These are phyloP conservation scores for Drosophila nigrodunni DNA, from an alignment of 1,140 invertebrate genomes.

Conservation along the genomic window DNA sequence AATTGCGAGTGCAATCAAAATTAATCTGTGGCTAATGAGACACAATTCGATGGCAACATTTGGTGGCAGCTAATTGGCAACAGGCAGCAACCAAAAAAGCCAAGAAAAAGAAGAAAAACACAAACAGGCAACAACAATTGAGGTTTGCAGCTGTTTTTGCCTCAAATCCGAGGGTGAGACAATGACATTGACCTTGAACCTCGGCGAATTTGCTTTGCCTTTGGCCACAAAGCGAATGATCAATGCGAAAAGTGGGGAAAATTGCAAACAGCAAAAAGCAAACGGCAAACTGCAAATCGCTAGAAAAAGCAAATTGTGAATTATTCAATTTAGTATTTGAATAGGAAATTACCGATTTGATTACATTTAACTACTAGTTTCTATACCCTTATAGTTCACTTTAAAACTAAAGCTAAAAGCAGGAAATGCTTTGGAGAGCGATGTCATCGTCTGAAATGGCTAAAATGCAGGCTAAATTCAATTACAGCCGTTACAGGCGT, in stretches of 20 bases:
- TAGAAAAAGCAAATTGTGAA: not conserved
- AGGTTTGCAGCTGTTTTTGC: constrained; percentile 28
- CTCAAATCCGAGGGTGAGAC: constrained; percentile 20
- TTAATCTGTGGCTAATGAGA: constrained; percentile 76
- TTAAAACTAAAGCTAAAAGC: constrained; percentile 2
- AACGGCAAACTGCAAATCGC: not conserved
- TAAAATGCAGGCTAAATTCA: constrained; percentile 13
- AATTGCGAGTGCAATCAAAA: constrained; percentile 69
- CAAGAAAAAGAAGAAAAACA: too few relatives aligned
- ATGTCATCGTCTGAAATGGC: constrained; percentile 47
- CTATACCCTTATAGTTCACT: not conserved
- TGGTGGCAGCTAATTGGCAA: constrained; percentile 60
- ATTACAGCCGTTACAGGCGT: constrained; percentile 12
- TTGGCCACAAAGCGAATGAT: constrained; percentile 36
- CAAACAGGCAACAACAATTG: not conserved
- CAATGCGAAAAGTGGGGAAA: constrained; percentile 19
- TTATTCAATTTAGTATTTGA: constrained; percentile 34
- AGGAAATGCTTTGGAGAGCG: constrained; percentile 55
- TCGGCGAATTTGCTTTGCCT: constrained; percentile 40
- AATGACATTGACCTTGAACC: constrained; percentile 68
- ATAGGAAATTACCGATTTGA: constrained; percentile 40
- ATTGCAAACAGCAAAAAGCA: not conserved
- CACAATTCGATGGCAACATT: constrained; percentile 55
- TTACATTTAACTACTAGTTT: not conserved
- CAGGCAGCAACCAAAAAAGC: too few relatives aligned